Base-by-base conservation (phyloP, 2,888 invertebrate species). In the Ernsta delagoae region DNA sequence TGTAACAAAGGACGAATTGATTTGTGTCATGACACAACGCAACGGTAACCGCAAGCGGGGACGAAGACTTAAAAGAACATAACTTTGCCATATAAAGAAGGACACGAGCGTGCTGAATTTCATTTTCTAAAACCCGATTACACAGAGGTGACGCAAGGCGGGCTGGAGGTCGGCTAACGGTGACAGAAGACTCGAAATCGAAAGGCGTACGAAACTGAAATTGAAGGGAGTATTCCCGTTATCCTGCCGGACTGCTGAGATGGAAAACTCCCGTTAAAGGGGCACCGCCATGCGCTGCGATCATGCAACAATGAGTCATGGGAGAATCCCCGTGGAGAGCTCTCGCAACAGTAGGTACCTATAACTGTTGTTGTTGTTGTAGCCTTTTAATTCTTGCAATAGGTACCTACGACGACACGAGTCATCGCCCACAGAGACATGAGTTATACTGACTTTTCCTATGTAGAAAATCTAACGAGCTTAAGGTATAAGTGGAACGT, bases 51-150 rank as follows among this genome's bases (percentile, higher is more conserved):
- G 69, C 78, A 78, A 71, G 63, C 72, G 76, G 77, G 76, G 76
- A 75, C 78, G 75, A 76, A 79, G 77, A 75, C 77, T 77, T 81
- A 82, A 84, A 85, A 84, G 81, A 85, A 82, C 84, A 87, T 86
- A 87, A 86, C 81, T 81, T 80, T 72, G 71, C 88, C 88, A 86
- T 87, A 88, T 89, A 89, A 87, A 88, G 89, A 85, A 86, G 87
- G 86, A 86, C 88, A 78, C 78, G 84, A 84, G 78, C 82, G 84
- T 75, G 81, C 88, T 88, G 89, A 90, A 89, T 92, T 92, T 92
- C 92, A 91, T 91, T 92, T 92, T 92, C 92, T 92, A 92, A 92
- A 92, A 89, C 89, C 85, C 90, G 91, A 90, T 91, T 87, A 89
- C 86, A 80, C 78, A 77, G 80, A 86, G 86, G 87, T 89, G 89